Base-by-base conservation (phyloP, 2,113 vertebrate genomes). In the Tinamus guttatus region DNA sequence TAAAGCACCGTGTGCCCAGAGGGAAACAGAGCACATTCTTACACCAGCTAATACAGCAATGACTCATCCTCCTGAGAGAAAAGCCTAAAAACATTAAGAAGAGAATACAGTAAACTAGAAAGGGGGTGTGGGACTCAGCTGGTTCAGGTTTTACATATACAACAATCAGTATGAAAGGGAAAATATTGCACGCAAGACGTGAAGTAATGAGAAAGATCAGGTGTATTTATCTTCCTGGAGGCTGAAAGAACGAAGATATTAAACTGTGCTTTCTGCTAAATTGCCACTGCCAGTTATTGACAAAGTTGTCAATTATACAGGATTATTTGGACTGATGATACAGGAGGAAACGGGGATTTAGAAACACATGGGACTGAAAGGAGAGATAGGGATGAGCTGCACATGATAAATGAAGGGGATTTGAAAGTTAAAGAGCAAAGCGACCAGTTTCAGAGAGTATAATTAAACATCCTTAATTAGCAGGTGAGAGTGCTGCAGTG, bases 261-360 rank as follows among this genome's bases (percentile, higher is more conserved):
- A 96, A 95, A 95, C 40, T 58, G 15, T 63, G 43, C 63, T 78
- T 87, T 94, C 92, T 73, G 76, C 69, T 85, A 96, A 92, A 95
- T 80, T 92, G 92, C 86, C 85, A 85, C 90, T 87, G 89, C 79
- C 76, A 93, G 85, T 82, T 96, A 95, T 89, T 95, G 94, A 94
- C 94, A 94, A 95, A 83, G 92, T 78, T 94, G 92, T 93, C 96
- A 93, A 62, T 90, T 96, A 95, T 9, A 68, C 25, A 21, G 82
- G 91, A 67, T 91, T 86, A 96, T 96, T 91, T 77, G 86, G 89
- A 96, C 58, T 24, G 82, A 96, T 94, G 87, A 90, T 58, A 85
- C 77, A 75, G 68, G 81, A 77, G 84, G 59, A 95, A 90, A 89
- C 7, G 14, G 90, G 62, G 70, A 91, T 92, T 85, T 77, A 74